These are phyloP conservation scores for Tenodera sinensis DNA, from an alignment of 2,888 invertebrate genomes.

Conservation along the genomic window DNA sequence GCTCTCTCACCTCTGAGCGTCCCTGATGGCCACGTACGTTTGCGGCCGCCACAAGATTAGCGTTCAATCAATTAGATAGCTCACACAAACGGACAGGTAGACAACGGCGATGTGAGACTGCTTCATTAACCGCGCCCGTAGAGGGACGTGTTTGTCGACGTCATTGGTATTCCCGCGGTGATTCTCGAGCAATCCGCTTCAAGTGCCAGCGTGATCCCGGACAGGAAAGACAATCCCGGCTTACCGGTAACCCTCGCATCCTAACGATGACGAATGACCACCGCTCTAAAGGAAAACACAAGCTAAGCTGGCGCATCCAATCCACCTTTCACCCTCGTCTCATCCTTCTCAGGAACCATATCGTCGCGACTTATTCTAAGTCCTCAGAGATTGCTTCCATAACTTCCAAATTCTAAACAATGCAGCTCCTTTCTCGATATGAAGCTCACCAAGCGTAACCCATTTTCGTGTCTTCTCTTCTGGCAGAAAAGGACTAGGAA, in stretches of 20 bases:
- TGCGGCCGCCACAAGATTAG: not conserved
- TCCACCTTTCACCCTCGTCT: not conserved
- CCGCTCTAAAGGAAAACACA: not conserved
- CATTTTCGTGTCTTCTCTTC: not conserved
- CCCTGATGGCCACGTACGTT: not conserved
- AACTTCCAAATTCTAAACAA: not conserved
- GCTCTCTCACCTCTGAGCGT: not conserved
- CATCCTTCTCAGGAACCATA: not conserved
- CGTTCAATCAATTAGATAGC: not conserved
- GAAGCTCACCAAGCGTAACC: not conserved
- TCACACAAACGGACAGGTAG: not conserved
- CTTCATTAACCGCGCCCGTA: not conserved
- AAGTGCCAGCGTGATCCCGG: not conserved
- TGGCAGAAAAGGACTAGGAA: not conserved
- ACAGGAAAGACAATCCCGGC: constrained; percentile 10
- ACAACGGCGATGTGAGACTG: not conserved
- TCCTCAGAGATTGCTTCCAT: not conserved
- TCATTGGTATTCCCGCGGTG: constrained; percentile 9
- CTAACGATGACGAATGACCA: constrained; percentile 25
- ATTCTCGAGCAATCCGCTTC: constrained; percentile 8
- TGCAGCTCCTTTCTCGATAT: not conserved
- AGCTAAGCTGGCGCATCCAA: not conserved
- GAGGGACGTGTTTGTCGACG: not conserved
- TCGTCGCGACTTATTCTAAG: not conserved
- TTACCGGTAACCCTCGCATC: constrained; percentile 12